Base-by-base conservation (phyloP, 2,113 vertebrate species). In the Serinus canaria region DNA sequence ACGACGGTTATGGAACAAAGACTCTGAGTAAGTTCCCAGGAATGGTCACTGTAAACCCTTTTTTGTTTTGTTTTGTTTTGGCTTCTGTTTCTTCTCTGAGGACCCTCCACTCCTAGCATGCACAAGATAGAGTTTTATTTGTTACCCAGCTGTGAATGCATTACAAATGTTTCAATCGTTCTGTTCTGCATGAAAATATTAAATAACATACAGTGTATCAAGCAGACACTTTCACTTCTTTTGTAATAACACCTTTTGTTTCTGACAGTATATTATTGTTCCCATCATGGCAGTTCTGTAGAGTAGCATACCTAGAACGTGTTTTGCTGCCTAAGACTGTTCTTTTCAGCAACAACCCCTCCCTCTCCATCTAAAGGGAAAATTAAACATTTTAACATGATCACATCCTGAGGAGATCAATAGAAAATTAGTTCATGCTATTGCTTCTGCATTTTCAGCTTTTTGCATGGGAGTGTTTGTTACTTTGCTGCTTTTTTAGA, bases 1-100 rank as follows among this genome's bases (percentile, higher is more conserved):
- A 99, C 98, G 99, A 99, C 98, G 99, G 99, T 98, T 99, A 99
- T 99, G 99, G 99, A 98, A 99, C 99, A 98, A 99, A 99, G 98
- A 99, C 98, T 97, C 99, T 99, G 98, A 99, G 99, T 99, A 99
- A 99, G 99, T 99, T 98, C 97, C 98, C 97, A 98, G 98, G 98
- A 99, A 98, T 98, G 98, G 97, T 98, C 98, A 98, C 98, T 98
- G 95, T 98, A 98, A 98, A 97, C 97, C 97, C 96, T 94, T 90
- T 89, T 95, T 97, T 92, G 95, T 95, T 97, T 97, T 95, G 95
- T 98, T 98, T 97, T 96, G 92, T 89, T 98, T 98, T 98, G 96
- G 96, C 97, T 98, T 98, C 97, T 97, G 97, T 97, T 97, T 96
- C 97, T 98, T 98, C 97, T 94, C 98, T 92, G 88, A 98, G 97